Conservation (phyloP, 2,113 vertebrate species). For the Anthoscopus minutus region DNA sequence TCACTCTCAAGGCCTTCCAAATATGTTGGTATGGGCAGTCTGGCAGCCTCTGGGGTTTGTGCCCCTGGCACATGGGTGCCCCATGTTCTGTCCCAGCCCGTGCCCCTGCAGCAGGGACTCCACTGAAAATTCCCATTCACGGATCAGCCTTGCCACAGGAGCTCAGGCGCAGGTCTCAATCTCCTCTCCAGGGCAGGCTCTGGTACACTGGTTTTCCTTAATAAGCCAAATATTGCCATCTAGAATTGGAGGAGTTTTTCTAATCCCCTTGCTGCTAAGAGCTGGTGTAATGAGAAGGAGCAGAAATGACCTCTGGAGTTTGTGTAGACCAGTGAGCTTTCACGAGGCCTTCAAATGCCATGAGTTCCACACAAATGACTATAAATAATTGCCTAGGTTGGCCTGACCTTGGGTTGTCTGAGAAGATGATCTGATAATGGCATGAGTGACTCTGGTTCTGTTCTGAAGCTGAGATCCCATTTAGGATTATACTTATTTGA, state of each 20-base stretch:
- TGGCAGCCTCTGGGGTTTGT: background rate
- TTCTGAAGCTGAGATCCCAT: constrained; percentile 30
- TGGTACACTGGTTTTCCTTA: background rate
- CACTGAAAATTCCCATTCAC: rapidly evolving
- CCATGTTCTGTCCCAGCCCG: background rate
- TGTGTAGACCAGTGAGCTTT: constrained; percentile 17
- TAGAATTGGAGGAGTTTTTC: background rate
- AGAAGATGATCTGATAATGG: constrained; percentile 64
- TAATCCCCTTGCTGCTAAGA: background rate
- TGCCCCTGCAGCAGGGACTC: background rate
- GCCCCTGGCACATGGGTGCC: background rate
- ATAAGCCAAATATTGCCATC: background rate
- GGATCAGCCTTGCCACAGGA: background rate
- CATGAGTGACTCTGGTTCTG: constrained; percentile 24
- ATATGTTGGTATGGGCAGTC: background rate
- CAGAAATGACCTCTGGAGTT: constrained; percentile 31
- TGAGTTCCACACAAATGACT: constrained; percentile 51
- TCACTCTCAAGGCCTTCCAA: background rate
- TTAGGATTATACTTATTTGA: constrained; percentile 51
- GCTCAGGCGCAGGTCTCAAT: background rate
- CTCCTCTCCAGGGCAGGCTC: background rate
- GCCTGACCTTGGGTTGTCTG: constrained; percentile 53
- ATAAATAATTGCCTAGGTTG: constrained; percentile 63
- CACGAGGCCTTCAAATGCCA: background rate
- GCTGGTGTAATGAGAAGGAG: background rate